Evolutionary conservation across 1,140 invertebrate species (phyloP).

Genomic region (Hylaeus volcanicus): DNA sequence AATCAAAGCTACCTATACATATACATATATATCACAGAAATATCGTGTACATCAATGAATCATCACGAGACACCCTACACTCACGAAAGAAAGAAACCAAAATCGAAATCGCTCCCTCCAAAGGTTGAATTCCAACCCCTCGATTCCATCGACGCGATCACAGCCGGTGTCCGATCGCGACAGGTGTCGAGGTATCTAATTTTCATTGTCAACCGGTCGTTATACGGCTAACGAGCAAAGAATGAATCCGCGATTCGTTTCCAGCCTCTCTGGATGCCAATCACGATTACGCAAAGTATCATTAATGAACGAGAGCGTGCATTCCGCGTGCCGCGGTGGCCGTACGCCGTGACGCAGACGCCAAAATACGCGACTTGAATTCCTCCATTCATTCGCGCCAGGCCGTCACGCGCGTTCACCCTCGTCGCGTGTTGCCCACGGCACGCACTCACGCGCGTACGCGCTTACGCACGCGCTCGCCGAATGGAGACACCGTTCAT

Average conservation of each 20-base stretch:
- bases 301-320: constrained; percentile 20
- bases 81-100: too few species aligned
- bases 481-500: constrained; percentile 1
- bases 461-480: background rate
- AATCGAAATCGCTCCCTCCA: too few species aligned
- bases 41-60: too few species aligned
- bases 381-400: constrained; percentile 26
- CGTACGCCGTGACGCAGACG: background rate
- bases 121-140: too few species aligned
- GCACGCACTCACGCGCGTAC: constrained; percentile 7
- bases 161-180: too few species aligned
- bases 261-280: background rate
- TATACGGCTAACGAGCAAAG: background rate
- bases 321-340: background rate
- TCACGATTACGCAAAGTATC: constrained; percentile 32
- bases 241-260: background rate
- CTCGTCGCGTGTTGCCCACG: constrained; percentile 7
- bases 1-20: too few species aligned
- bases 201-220: background rate
- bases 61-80: too few species aligned
- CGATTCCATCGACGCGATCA: too few species aligned
- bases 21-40: too few species aligned
- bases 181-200: background rate
- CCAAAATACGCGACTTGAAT: constrained; percentile 42
- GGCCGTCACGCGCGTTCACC: background rate